Conservation (phyloP, 2,797 vertebrate genomes). For the Artibeus jamaicensis region DNA sequence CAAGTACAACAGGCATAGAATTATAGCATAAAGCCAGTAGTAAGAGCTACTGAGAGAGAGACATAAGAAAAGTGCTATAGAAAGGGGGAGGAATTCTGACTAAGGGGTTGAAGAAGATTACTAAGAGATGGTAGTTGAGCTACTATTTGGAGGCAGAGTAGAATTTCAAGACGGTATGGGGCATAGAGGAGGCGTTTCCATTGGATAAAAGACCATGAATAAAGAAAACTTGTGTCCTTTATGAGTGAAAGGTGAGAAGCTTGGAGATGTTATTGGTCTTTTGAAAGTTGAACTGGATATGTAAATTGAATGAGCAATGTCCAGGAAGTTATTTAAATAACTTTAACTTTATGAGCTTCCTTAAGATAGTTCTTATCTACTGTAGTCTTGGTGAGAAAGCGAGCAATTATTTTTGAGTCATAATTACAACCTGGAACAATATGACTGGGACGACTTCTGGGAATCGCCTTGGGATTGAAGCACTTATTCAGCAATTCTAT, state of each 20-base stretch:
- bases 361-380: constrained; percentile 39
- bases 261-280: not conserved
- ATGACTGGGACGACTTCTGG: constrained; percentile 20
- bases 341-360: constrained; percentile 23
- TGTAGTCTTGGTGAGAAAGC: constrained; percentile 39
- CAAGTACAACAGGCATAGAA: not conserved
- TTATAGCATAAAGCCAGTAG: not conserved
- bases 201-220: not conserved
- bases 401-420: constrained; percentile 61
- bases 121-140: not conserved
- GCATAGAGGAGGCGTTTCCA: not conserved
- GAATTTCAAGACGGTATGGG: not conserved
- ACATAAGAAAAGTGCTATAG: not conserved
- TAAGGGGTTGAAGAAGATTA: not conserved
- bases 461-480: constrained; percentile 53
- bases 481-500: constrained; percentile 59
- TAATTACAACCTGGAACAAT: constrained; percentile 35
- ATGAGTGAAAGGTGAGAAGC: not conserved
- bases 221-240: not conserved
- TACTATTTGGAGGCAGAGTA: not conserved
- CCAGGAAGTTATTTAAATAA: constrained; percentile 23
- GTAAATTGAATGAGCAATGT: constrained; percentile 20
- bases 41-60: not conserved
- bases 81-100: not conserved
- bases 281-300: constrained; percentile 21